Conservation (phyloP, 2,113 vertebrate species). For the Syrmaticus mikado region DNA sequence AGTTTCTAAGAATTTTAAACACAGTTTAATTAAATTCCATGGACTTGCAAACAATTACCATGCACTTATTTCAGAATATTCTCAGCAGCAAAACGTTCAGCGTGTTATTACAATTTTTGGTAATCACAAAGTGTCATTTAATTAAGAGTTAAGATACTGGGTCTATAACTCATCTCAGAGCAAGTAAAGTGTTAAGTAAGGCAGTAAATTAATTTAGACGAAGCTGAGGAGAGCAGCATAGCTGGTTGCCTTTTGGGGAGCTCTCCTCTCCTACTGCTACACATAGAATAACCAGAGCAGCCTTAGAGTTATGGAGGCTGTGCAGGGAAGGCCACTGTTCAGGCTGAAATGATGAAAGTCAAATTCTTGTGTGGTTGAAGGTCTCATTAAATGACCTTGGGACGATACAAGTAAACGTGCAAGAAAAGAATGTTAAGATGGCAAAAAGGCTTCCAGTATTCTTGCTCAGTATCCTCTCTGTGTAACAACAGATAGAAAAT, state of each 20-base stretch:
- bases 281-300: background rate
- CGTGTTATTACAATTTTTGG: background rate
- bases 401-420: background rate
- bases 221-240: background rate
- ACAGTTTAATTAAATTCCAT: slow-evolving; percentile 56
- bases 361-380: background rate
- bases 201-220: background rate
- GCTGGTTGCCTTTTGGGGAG: background rate
- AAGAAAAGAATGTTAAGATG: background rate
- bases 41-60: slow-evolving; percentile 21
- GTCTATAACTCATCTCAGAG: background rate
- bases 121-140: background rate
- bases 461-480: background rate
- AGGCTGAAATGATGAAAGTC: background rate
- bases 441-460: background rate
- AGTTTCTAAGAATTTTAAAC: slow-evolving; percentile 33
- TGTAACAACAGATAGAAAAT: background rate
- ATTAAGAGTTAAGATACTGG: background rate
- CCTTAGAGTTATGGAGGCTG: rapidly evolving
- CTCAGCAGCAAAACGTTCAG: background rate
- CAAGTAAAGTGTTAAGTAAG: background rate
- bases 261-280: background rate
- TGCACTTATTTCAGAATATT: background rate
- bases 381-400: background rate
- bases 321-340: rapidly evolving